Evolutionary conservation across 1,140 invertebrate genomes (phyloP), one percentile per base, ranked within the genome.

Genomic region (Formica exsecta): DNA sequence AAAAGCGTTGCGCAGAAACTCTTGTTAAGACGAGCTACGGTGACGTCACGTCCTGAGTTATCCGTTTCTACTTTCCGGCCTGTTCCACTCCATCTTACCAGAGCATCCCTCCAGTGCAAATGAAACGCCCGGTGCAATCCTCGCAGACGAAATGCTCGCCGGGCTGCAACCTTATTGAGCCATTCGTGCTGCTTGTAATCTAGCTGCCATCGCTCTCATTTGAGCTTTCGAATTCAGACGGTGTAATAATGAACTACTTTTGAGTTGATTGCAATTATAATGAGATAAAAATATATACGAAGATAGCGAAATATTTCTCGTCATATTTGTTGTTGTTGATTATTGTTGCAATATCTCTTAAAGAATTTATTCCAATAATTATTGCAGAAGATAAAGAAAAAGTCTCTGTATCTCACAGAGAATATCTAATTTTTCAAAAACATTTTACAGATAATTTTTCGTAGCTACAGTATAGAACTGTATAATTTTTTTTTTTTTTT

Each of bases 1-100:
- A 87, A 91, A 91, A 91, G 89, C 87, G 85, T 62, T 73, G 80
- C 85, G 48, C 48, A 86, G 90, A 84, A 84, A 91, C 77, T 91
- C 87, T 87, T 79, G 87, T 91, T 91, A 91, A 89, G 87, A 83
- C 76, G 80, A 87, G 81, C 89, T 77, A 87, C 76, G 32, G 66
- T 81, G 87, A 90, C 89, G 76, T 87, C 87, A 80, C 77, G 87
- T 87, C 71, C 44, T 61, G 89, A 91, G 87, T 91, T 91, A 91
- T 91, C 90, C 85, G 71, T 29, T 70, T 64, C 29, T 89, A 68
- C 51, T 29, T 80, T 86, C 87, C 79, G 38, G 73, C 57, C 80
- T 84, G 54, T 61, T 54, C 71, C 38, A 74, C 65, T 70, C 25
- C 25, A 75, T 77, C 48, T 76, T 57, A 32, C 71, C 65, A 64